phyloP scores from a whole-genome alignment of 1,140 invertebrate genomes.

The Formica selysi region DNA sequence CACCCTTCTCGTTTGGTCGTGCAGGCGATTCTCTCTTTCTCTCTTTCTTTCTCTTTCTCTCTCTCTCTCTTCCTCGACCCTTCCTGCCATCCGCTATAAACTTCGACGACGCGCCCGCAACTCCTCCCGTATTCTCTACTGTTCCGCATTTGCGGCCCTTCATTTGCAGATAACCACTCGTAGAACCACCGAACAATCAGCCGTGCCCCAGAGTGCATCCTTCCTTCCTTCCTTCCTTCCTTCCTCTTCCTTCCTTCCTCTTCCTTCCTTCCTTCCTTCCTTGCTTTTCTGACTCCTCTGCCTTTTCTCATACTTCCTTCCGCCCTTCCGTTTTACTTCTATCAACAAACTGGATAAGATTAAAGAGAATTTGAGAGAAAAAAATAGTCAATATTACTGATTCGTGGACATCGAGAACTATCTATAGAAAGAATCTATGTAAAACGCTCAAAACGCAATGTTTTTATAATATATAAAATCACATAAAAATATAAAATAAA shows the following conservation, averaged over 20 bases:
- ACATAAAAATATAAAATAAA: background rate
- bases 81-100: constrained; percentile 64
- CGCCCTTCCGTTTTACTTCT: constrained; percentile 13
- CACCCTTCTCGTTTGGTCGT: constrained; percentile 3
- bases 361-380: constrained; percentile 54
- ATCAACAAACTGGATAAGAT: constrained; percentile 56
- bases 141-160: constrained; percentile 78
- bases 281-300: constrained; percentile 12
- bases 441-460: background rate
- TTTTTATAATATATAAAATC: too few species aligned
- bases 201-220: constrained; percentile 75
- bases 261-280: constrained; percentile 13
- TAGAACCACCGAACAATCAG: constrained; percentile 80
- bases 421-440: background rate
- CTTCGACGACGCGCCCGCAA: constrained; percentile 52
- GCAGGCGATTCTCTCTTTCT: background rate
- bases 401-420: constrained; percentile 11
- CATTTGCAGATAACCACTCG: constrained; percentile 80
- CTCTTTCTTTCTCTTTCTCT: too few species aligned
- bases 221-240: constrained; percentile 69
- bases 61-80: background rate
- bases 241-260: constrained; percentile 68
- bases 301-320: constrained; percentile 31
- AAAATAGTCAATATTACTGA: background rate
- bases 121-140: constrained; percentile 62